Evolutionary conservation across 2,888 invertebrate genomes (phyloP).

Genomic region (Orthosia gracilis): DNA sequence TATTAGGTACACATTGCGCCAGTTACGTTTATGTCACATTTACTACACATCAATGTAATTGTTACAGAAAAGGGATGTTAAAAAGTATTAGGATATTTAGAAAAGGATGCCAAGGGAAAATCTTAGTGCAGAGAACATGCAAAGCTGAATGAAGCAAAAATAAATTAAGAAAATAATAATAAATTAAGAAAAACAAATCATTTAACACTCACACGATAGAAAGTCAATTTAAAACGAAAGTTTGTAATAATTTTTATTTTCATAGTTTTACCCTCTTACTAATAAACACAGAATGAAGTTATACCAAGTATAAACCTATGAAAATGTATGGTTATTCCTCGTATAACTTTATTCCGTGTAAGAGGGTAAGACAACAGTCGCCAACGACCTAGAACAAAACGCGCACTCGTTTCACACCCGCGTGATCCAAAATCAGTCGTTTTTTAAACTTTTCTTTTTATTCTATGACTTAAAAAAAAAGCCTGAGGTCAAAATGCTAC

Average conservation of each 20-base stretch:
- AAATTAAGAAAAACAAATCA: neutral
- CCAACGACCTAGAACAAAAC: too few species aligned
- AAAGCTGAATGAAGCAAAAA: slow-evolving; percentile 19
- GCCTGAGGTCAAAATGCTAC: too few species aligned
- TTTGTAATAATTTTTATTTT: neutral
- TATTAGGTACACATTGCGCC: too few species aligned
- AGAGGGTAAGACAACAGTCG: too few species aligned
- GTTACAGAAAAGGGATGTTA: neutral
- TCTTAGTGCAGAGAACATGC: slow-evolving; percentile 29
- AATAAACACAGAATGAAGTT: too few species aligned
- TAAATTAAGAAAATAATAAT: neutral
- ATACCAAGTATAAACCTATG: too few species aligned
- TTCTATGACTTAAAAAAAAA: too few species aligned
- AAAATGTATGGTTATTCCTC: too few species aligned
- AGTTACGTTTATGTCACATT: neutral
- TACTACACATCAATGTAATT: neutral
- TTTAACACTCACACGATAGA: neutral
- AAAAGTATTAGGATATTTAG: neutral
- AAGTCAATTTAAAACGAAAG: neutral
- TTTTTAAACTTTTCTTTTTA: too few species aligned
- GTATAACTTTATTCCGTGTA: too few species aligned
- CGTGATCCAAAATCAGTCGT: too few species aligned
- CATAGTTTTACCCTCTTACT: neutral
- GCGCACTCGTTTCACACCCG: too few species aligned
- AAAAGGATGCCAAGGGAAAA: neutral